A percentile compares a stretch with the other conserved stretches of the same genome.
Conservation (phyloP, 2,888 invertebrate species). For the Epirrita christyi region DNA sequence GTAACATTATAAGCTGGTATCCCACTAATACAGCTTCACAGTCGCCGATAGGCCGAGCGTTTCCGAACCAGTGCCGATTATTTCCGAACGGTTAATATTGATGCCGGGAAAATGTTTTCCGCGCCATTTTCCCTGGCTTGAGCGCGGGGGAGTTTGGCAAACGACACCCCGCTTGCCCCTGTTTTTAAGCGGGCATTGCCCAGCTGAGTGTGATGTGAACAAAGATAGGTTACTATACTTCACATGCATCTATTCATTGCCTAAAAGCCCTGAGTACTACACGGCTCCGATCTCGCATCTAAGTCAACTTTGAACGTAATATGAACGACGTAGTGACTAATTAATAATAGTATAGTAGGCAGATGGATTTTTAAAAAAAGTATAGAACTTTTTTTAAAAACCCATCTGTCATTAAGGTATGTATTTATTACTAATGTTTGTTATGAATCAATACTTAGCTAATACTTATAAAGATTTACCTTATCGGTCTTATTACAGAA, state of each 20-base stretch:
- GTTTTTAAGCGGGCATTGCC: slow-evolving; percentile 50
- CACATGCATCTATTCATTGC: not conserved
- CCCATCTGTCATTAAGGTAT: too few relatives aligned
- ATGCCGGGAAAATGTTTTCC: slow-evolving; percentile 77
- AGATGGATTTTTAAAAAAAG: too few relatives aligned
- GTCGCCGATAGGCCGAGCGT: slow-evolving; percentile 50
- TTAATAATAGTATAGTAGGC: too few relatives aligned
- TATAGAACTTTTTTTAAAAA: too few relatives aligned
- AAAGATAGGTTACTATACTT: slow-evolving; percentile 14
- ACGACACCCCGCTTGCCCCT: slow-evolving; percentile 52
- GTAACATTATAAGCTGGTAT: slow-evolving; percentile 42
- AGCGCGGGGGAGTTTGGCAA: slow-evolving; percentile 62
- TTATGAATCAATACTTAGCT: too few relatives aligned
- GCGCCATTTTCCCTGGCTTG: slow-evolving; percentile 75
- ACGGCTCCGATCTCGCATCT: too few relatives aligned
- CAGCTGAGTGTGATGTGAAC: slow-evolving; percentile 35
- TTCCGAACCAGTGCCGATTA: slow-evolving; percentile 60
- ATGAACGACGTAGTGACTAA: too few relatives aligned
- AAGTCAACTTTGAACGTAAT: too few relatives aligned
- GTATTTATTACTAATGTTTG: too few relatives aligned
- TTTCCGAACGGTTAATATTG: slow-evolving; percentile 65
- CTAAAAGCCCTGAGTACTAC: not conserved
- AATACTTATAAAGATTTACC: too few relatives aligned
- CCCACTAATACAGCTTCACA: slow-evolving; percentile 66
- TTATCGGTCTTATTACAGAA: too few relatives aligned